Conservation (phyloP, 2,888 invertebrate species). For the Xestia sexstrigata region DNA sequence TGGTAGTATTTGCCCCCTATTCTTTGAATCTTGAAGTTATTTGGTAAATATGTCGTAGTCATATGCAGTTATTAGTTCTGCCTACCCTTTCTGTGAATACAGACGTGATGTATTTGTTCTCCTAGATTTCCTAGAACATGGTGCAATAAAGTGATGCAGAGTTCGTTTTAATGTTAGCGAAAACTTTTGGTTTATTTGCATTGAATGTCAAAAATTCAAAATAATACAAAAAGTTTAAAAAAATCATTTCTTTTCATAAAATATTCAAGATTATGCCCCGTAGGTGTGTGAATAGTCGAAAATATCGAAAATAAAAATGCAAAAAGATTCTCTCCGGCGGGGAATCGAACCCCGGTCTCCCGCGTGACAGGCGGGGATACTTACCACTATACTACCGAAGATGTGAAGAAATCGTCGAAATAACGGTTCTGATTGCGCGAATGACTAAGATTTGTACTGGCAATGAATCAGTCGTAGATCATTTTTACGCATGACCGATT, state of each 20-base stretch:
- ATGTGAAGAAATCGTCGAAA: conserved; percentile 29
- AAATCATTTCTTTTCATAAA: background rate
- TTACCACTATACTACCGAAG: conserved; percentile 91
- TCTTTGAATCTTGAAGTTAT: too few species aligned
- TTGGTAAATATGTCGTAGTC: background rate
- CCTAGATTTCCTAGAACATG: background rate
- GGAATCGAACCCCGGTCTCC: conserved; percentile 91
- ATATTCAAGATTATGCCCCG: background rate
- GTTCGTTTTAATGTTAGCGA: background rate
- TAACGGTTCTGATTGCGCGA: conserved; percentile 24
- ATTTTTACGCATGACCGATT: conserved; percentile 32
- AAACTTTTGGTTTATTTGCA: background rate
- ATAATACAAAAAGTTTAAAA: background rate
- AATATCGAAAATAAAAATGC: conserved; percentile 20
- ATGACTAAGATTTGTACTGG: conserved; percentile 10
- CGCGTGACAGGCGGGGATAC: conserved; percentile 91
- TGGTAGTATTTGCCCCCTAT: too few species aligned
- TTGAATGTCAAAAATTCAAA: background rate
- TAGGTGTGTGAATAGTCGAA: rapidly evolving
- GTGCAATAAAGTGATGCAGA: background rate
- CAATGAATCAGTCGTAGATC: conserved; percentile 37
- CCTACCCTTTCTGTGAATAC: background rate
- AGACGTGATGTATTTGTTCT: background rate
- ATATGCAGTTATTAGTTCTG: background rate
- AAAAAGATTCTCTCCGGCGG: conserved; percentile 86